Evolutionary conservation across 2,888 invertebrate species (phyloP).

Genomic region (Cenopis cana): DNA sequence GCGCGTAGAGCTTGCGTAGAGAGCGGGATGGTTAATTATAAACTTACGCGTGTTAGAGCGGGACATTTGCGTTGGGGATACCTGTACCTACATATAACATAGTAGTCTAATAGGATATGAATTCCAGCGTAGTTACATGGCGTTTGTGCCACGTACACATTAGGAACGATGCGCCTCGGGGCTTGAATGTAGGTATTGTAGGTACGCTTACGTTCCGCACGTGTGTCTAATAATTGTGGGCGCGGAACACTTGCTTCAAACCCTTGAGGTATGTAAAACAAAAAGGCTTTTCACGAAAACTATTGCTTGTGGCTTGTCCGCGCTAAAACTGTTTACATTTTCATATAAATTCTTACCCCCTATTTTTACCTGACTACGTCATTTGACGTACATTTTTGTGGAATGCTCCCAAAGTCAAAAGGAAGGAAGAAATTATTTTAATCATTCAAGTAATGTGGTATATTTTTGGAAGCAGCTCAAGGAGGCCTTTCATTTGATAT

Average conservation of each 20-base stretch:
- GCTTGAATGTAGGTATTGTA: neutral
- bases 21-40: too few species aligned
- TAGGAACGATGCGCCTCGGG: neutral
- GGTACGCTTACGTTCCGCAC: neutral
- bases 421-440: too few species aligned
- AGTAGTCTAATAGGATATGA: slow-evolving; percentile 12
- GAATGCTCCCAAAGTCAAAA: too few species aligned
- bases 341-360: neutral
- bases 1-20: too few species aligned
- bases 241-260: neutral
- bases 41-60: too few species aligned
- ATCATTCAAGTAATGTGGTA: too few species aligned
- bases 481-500: too few species aligned
- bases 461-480: too few species aligned
- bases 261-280: neutral
- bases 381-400: too few species aligned
- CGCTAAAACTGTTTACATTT: too few species aligned
- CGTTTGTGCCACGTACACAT: neutral
- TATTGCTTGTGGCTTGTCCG: neutral
- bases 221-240: neutral
- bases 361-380: too few species aligned
- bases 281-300: neutral
- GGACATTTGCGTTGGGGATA: too few species aligned
- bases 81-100: neutral
- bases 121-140: neutral